Percentiles rank a stretch among this genome's conserved stretches.
phyloP scores from a whole-genome alignment of 1,140 invertebrate genomes.

The Whitmania pigra region DNA sequence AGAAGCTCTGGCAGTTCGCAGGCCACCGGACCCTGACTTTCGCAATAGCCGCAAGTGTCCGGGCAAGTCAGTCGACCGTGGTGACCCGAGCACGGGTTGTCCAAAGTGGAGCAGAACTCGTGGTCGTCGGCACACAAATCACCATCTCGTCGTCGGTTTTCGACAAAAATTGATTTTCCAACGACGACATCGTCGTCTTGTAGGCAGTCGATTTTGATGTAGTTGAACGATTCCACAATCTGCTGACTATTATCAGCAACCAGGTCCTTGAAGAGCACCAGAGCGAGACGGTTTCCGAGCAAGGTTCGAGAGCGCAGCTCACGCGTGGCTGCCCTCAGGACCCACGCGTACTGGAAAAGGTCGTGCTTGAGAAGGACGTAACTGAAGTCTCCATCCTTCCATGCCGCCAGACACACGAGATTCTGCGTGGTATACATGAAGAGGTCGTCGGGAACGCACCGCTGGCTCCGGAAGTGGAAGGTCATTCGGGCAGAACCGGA shows the following conservation, averaged over 20 bases:
- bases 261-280: conserved; percentile 21
- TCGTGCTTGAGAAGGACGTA: conserved; percentile 23
- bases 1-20: conserved; percentile 12
- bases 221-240: background rate
- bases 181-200: background rate
- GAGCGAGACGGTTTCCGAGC: conserved; percentile 7
- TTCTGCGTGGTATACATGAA: conserved; percentile 22
- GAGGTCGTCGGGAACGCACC: conserved; percentile 24
- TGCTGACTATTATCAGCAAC: background rate
- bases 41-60: conserved; percentile 22
- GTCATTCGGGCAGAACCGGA: conserved; percentile 14
- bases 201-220: conserved; percentile 15
- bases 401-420: conserved; percentile 22
- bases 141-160: conserved; percentile 2
- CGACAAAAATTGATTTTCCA: background rate
- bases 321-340: conserved; percentile 15
- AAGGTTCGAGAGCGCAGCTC: background rate
- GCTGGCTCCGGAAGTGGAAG: conserved; percentile 25
- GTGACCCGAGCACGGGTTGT: conserved; percentile 17
- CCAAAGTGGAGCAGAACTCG: conserved; percentile 17
- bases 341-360: conserved; percentile 20
- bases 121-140: conserved; percentile 21
- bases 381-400: conserved; percentile 18
- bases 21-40: conserved; percentile 13
- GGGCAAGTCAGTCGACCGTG: conserved; percentile 20